A percentile compares a stretch with the other conserved stretches of the same genome.
Conservation (phyloP, 2,113 vertebrate genomes). For the Cyanistes caeruleus region DNA sequence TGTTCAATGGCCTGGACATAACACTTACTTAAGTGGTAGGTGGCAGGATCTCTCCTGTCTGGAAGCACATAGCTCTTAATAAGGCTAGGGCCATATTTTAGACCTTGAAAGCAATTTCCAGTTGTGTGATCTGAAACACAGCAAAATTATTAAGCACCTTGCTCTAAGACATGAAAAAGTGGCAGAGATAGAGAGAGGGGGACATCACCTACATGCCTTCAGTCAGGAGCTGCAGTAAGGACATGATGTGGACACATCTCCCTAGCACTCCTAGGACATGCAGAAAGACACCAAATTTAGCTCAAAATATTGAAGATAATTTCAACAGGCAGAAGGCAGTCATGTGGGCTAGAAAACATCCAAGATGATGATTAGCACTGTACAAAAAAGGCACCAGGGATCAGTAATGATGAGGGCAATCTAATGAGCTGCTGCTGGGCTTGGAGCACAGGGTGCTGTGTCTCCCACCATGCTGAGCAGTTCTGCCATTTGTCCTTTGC, state of each 20-base stretch:
- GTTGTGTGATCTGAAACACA: background rate
- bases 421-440: background rate
- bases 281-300: background rate
- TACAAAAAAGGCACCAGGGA: background rate
- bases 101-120: background rate
- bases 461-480: accelerated
- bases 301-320: background rate
- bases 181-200: background rate
- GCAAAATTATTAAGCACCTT: background rate
- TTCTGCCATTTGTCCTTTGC: background rate
- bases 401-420: background rate
- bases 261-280: background rate
- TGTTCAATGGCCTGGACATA: background rate
- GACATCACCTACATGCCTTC: background rate
- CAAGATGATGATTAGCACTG: background rate
- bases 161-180: background rate
- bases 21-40: background rate
- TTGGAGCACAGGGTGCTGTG: background rate
- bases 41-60: background rate
- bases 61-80: background rate
- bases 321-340: background rate
- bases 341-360: background rate
- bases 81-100: background rate
- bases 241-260: accelerated
- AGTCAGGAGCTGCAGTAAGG: accelerated